Base-by-base conservation (phyloP, 1,140 invertebrate species). In the Ceratoteleas bidentatus region DNA sequence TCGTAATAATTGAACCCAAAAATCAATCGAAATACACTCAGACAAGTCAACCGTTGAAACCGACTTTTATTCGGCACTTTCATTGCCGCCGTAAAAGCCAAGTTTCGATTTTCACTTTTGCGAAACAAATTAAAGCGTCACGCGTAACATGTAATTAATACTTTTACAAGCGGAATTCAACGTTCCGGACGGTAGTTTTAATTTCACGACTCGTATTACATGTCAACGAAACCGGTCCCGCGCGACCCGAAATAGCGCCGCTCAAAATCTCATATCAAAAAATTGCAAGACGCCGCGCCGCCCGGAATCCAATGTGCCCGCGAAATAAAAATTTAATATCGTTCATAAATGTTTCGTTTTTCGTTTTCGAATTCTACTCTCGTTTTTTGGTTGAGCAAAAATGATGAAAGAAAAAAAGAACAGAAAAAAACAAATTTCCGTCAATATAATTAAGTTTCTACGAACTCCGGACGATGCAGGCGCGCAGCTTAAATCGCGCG, bases 361-460 rank as follows among this genome's bases (percentile, higher is more conserved):
- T 24, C 24, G 24, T 24, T 24, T 24, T 24, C 24, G 24, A 24
- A 24, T 24, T 24, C 24, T 2, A 24, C 24, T 24, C 24, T 1
- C 4, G 24, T 24, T 24, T 24, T 24, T 24, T 24, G 1, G 24
- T 24, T 24, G 24, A 1, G 24, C n/a, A 24, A 24, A 24, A 24
- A 24, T 24, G 24, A 24, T 4, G 24, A 24, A 24, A 1, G 1
- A 24, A 24, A 24, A 24, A 24, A 24, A 24, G 24, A 4, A 24
- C 1, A 4, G 24, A 1, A 0, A 16, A 33, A 36, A 33, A 49
- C 16, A 7, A 32, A 43, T 32, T 45, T 49, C 7, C 33, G 47
- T 14, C 14, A 72, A 74, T 50, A 40, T 65, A 64, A 74, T 57
- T 64, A 64, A 49, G 58, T 47, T 73, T 62, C 69, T 34, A 3